Percentiles rank a stretch among this genome's conserved stretches.
These are phyloP conservation scores for Elmis aenea DNA, from an alignment of 2,888 invertebrate genomes.

Conservation along the genomic window DNA sequence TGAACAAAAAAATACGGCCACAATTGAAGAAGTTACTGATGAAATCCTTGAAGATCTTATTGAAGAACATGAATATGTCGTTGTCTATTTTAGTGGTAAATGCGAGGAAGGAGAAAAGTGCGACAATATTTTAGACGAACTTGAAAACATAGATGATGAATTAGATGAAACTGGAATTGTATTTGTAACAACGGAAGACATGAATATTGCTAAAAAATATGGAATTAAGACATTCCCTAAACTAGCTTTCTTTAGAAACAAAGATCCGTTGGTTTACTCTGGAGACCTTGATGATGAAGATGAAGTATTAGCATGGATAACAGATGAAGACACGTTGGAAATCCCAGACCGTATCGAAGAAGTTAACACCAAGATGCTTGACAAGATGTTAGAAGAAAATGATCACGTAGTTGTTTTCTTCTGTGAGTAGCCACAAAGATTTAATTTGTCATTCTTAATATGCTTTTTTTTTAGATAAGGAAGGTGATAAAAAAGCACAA, in stretches of 20 bases:
- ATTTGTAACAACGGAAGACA: conserved; percentile 89
- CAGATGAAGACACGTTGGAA: conserved; percentile 84
- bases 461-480: conserved; percentile 60
- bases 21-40: conserved; percentile 91
- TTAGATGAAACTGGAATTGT: conserved; percentile 89
- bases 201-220: conserved; percentile 72
- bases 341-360: conserved; percentile 92
- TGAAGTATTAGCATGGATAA: conserved; percentile 85
- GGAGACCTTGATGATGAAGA: conserved; percentile 89
- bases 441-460: conserved; percentile 2
- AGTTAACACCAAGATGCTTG: conserved; percentile 84
- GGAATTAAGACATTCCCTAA: conserved; percentile 81
- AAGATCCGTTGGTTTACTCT: conserved; percentile 75
- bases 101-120: conserved; percentile 86
- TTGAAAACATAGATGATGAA: conserved; percentile 91
- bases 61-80: conserved; percentile 87
- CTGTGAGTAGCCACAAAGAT: conserved; percentile 60
- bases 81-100: conserved; percentile 88
- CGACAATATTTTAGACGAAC: conserved; percentile 75
- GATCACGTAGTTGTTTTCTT: conserved; percentile 89
- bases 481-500: conserved; percentile 83
- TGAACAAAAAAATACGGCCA: conserved; percentile 82
- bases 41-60: conserved; percentile 82
- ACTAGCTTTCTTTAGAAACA: conserved; percentile 86
- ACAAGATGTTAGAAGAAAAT: conserved; percentile 81